Evolutionary conservation across 2,797 vertebrate genomes (phyloP).

Genomic region (Chelon auratus): DNA sequence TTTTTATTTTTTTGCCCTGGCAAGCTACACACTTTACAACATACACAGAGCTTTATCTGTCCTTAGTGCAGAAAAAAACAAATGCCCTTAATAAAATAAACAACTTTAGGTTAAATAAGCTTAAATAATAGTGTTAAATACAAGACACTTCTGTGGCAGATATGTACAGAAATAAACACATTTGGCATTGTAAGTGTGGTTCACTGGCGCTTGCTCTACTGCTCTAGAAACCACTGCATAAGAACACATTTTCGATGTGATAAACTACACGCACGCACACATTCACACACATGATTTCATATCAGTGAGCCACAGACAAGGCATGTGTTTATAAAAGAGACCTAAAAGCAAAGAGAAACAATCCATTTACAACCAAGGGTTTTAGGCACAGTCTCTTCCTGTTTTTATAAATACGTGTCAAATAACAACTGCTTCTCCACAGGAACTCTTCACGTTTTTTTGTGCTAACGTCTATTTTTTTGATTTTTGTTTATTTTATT

Average conservation of each 20-base stretch:
- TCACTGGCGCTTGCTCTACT: slow-evolving; percentile 82
- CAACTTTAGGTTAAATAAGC: slow-evolving; percentile 96
- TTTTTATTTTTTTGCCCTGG: slow-evolving; percentile 79
- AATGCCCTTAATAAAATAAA: slow-evolving; percentile 88
- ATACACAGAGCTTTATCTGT: slow-evolving; percentile 85
- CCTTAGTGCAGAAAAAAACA: slow-evolving; percentile 87
- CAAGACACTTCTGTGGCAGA: slow-evolving; percentile 93
- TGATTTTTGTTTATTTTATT: slow-evolving; percentile 33
- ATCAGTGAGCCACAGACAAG: slow-evolving; percentile 91
- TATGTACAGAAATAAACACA: slow-evolving; percentile 94
- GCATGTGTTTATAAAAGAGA: slow-evolving; percentile 87
- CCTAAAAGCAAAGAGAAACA: slow-evolving; percentile 73
- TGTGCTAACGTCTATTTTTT: slow-evolving; percentile 83
- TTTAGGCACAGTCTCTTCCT: slow-evolving; percentile 92
- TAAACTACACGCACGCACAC: slow-evolving; percentile 54
- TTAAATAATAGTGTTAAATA: slow-evolving; percentile 99
- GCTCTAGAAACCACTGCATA: slow-evolving; percentile 81
- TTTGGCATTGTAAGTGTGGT: slow-evolving; percentile 88
- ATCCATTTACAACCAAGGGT: slow-evolving; percentile 86
- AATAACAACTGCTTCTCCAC: slow-evolving; percentile 85
- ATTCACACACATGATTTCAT: slow-evolving; percentile 56
- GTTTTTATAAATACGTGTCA: slow-evolving; percentile 90
- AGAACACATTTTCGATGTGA: slow-evolving; percentile 81
- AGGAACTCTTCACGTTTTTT: slow-evolving; percentile 81
- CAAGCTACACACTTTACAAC: slow-evolving; percentile 87